Evolutionary conservation across 2,888 invertebrate species (phyloP).

Genomic region (Eupeodes luniger): DNA sequence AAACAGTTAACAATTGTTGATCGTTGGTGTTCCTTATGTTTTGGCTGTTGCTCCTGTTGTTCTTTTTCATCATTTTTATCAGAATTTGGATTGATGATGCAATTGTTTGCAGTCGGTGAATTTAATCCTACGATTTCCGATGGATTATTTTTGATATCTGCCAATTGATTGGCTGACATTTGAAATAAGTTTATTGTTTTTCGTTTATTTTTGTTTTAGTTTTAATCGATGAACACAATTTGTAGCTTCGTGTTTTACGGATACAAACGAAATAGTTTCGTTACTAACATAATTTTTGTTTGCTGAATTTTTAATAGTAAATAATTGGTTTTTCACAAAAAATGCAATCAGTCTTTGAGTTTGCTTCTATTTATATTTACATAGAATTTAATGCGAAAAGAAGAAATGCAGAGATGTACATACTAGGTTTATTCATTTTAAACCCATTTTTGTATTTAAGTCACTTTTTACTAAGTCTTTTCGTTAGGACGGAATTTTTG

Average conservation of each 20-base stretch:
- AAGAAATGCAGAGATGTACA: slow-evolving; percentile 49
- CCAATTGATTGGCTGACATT: slow-evolving; percentile 77
- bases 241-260: background rate
- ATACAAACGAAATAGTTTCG: slow-evolving; percentile 17
- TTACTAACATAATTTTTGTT: background rate
- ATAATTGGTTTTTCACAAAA: slow-evolving; percentile 37
- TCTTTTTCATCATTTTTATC: slow-evolving; percentile 39
- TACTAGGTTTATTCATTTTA: slow-evolving; percentile 33
- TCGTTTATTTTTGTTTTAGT: slow-evolving; percentile 8
- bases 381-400: slow-evolving; percentile 29
- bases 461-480: slow-evolving; percentile 70
- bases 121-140: slow-evolving; percentile 74
- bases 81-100: slow-evolving; percentile 75
- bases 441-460: slow-evolving; percentile 64
- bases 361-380: slow-evolving; percentile 35
- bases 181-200: slow-evolving; percentile 58
- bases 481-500: slow-evolving; percentile 69
- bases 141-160: slow-evolving; percentile 72
- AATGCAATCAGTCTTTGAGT: slow-evolving; percentile 68
- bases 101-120: slow-evolving; percentile 36
- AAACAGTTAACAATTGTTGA: slow-evolving; percentile 50
- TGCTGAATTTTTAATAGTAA: slow-evolving; percentile 5
- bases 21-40: slow-evolving; percentile 63
- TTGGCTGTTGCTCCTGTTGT: slow-evolving; percentile 69
- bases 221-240: slow-evolving; percentile 15